Evolutionary conservation across 2,113 vertebrate species (phyloP).

Genomic region (Tetraodon nigroviridis): DNA sequence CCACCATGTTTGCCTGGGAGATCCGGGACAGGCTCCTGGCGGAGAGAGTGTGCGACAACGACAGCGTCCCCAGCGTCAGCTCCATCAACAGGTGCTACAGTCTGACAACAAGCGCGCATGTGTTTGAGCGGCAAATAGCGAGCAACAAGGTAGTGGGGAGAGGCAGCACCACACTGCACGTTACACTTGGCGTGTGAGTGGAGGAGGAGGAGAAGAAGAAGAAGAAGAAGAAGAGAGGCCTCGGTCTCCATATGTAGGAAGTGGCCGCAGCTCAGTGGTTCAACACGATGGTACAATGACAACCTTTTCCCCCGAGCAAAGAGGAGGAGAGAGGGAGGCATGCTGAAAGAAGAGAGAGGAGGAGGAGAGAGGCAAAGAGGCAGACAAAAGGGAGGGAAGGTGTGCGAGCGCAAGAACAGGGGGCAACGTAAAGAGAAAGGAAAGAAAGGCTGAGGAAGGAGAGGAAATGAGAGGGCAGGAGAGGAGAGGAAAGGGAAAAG

Average conservation of each 20-base stretch:
- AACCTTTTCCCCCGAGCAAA: slow-evolving; percentile 68
- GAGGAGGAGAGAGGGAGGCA: slow-evolving; percentile 56
- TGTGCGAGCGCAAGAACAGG: slow-evolving; percentile 46
- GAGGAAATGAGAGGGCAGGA: slow-evolving; percentile 39
- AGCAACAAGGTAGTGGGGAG: slow-evolving; percentile 48
- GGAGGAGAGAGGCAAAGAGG: slow-evolving; percentile 57
- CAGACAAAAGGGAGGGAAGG: slow-evolving; percentile 59
- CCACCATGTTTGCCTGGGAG: slow-evolving; percentile 99
- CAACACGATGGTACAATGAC: slow-evolving; percentile 77
- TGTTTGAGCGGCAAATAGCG: slow-evolving; percentile 1
- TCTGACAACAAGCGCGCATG: slow-evolving; percentile 10
- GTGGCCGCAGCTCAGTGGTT: slow-evolving; percentile 73
- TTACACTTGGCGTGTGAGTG: slow-evolving; percentile 19
- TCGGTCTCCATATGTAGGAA: slow-evolving; percentile 76
- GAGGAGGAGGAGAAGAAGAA: too few species aligned
- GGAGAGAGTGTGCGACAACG: slow-evolving; percentile 96
- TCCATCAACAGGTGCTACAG: slow-evolving; percentile 93
- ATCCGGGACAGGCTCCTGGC: slow-evolving; percentile 96
- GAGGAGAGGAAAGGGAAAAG: slow-evolving; percentile 41
- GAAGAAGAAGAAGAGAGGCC: slow-evolving; percentile 59
- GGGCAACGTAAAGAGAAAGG: slow-evolving; percentile 46
- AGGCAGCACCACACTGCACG: slow-evolving; percentile 10
- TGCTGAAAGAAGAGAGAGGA: slow-evolving; percentile 61
- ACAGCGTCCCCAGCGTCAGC: slow-evolving; percentile 97
- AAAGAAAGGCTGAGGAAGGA: slow-evolving; percentile 36